Percentiles rank a stretch among this genome's conserved stretches.
These are phyloP conservation scores for Cheilosia soror DNA, from an alignment of 2,888 invertebrate genomes.

Conservation along the genomic window DNA sequence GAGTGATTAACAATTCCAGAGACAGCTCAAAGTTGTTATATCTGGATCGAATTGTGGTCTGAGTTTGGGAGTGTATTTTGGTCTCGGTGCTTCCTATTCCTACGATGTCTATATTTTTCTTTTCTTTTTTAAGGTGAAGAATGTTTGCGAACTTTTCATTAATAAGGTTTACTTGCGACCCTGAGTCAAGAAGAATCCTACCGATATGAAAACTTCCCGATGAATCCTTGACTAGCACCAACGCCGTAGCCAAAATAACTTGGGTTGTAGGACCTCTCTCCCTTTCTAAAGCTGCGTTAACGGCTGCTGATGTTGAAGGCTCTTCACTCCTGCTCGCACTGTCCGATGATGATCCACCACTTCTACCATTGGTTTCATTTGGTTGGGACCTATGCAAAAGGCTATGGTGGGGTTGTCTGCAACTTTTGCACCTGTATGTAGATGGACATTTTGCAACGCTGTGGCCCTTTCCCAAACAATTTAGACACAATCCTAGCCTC, in stretches of 20 bases:
- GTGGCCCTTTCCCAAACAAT: constrained; percentile 21
- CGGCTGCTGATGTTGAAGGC: neutral
- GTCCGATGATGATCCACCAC: neutral
- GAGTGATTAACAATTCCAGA: too few relatives aligned
- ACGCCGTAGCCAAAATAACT: constrained; percentile 67
- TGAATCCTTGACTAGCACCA: constrained; percentile 52
- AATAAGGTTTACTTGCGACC: constrained; percentile 58
- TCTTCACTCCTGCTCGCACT: neutral
- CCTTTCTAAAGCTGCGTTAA: neutral
- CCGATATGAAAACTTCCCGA: constrained; percentile 19
- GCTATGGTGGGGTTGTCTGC: constrained; percentile 17
- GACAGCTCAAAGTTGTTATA: neutral
- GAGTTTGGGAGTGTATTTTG: neutral
- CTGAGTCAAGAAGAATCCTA: constrained; percentile 60
- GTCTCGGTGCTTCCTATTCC: constrained; percentile 6
- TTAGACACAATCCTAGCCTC: constrained; percentile 6
- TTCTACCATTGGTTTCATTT: neutral
- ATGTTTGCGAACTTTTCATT: constrained; percentile 1
- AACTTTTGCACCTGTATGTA: neutral
- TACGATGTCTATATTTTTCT: constrained; percentile 11
- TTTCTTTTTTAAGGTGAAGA: constrained; percentile 4
- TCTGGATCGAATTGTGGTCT: constrained; percentile 18
- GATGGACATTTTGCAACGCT: constrained; percentile 2
- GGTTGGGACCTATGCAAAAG: constrained; percentile 18
- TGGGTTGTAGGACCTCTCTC: neutral